A percentile compares a stretch with the other conserved stretches of the same genome.
phyloP scores from a whole-genome alignment of 2,888 invertebrate genomes.

The Apeira syringaria region DNA sequence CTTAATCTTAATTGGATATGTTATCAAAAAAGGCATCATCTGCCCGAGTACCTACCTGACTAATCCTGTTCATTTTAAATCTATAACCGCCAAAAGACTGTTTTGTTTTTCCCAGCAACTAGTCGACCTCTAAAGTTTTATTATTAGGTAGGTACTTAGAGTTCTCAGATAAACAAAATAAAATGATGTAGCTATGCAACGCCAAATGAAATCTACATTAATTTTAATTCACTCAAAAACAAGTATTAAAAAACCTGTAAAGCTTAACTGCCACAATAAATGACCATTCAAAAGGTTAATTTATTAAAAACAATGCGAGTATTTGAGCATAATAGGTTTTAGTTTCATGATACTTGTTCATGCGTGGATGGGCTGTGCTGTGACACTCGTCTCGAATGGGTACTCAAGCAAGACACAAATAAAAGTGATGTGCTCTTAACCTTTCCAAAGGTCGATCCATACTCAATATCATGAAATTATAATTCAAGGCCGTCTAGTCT shows the following conservation, averaged over 20 bases:
- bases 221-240: not conserved
- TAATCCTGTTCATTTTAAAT: too few relatives aligned
- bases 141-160: too few relatives aligned
- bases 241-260: constrained; percentile 13
- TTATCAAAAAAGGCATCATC: too few relatives aligned
- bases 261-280: constrained; percentile 25
- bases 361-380: constrained; percentile 37
- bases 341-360: constrained; percentile 37
- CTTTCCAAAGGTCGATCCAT: constrained; percentile 70
- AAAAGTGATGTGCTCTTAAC: constrained; percentile 76
- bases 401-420: constrained; percentile 62
- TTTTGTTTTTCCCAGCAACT: too few relatives aligned
- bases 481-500: constrained; percentile 66
- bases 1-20: too few relatives aligned
- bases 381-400: constrained; percentile 51
- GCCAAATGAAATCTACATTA: not conserved
- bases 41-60: too few relatives aligned
- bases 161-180: too few relatives aligned
- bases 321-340: constrained; percentile 30
- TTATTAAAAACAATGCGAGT: constrained; percentile 34
- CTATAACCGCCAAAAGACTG: too few relatives aligned
- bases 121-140: too few relatives aligned
- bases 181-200: too few relatives aligned
- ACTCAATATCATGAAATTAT: constrained; percentile 70
- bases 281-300: constrained; percentile 40